Percentiles rank a stretch among this genome's conserved stretches.
These are phyloP conservation scores for Galaxea fascicularis DNA, from an alignment of 92 coral and sea anemone species.

Conservation along the genomic window DNA sequence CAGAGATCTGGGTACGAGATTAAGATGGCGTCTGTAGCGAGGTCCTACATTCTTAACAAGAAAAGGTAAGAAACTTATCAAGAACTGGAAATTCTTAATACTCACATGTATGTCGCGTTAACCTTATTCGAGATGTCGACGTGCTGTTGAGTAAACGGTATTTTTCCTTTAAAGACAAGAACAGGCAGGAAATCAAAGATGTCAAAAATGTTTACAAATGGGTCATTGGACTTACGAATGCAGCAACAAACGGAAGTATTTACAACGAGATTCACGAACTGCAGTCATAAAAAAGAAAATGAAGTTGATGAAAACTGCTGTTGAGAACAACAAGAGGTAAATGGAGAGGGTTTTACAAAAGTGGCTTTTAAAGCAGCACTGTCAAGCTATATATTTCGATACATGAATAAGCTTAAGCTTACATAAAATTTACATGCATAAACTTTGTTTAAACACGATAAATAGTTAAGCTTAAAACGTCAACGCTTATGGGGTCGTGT, in stretches of 20 bases:
- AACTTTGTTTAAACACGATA: too few relatives aligned
- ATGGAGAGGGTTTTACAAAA: too few relatives aligned
- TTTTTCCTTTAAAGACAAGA: conserved; percentile 58
- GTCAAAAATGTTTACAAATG: conserved; percentile 94
- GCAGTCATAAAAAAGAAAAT: conserved; percentile 90
- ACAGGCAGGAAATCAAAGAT: conserved; percentile 90
- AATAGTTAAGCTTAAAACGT: too few relatives aligned
- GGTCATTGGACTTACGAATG: conserved; percentile 99
- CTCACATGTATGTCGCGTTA: not conserved
- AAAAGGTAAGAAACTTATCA: conserved; percentile 84
- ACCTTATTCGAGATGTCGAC: not conserved
- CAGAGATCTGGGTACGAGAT: conserved; percentile 22
- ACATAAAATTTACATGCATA: too few relatives aligned
- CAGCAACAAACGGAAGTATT: conserved; percentile 90
- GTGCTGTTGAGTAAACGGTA: not conserved
- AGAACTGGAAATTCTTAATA: conserved; percentile 14
- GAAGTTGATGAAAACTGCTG: conserved; percentile 48
- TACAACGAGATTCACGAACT: conserved; percentile 96
- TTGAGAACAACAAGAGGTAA: conserved; percentile 11
- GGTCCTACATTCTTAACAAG: conserved; percentile 86
- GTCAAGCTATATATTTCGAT: not conserved
- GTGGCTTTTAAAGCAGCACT: not conserved
- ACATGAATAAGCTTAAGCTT: too few relatives aligned
- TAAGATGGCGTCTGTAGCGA: conserved; percentile 96
- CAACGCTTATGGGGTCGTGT: not conserved